Evolutionary conservation across 1,140 invertebrate species (phyloP).

Genomic region (Adoxophyes honmai): DNA sequence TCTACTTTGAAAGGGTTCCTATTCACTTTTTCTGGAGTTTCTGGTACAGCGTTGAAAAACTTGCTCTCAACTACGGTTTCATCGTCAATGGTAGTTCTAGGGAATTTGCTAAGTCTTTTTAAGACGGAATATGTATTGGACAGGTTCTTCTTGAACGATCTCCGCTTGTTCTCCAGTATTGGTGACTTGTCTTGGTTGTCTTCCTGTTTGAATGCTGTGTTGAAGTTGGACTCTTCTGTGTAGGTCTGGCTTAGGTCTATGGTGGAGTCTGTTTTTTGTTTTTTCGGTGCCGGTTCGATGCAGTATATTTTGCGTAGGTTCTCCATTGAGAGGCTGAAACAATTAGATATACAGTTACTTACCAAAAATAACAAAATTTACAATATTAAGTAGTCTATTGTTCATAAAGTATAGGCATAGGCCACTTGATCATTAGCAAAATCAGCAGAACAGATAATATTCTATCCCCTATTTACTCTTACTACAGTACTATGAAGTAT

Average conservation of each 20-base stretch:
- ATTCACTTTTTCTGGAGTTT: constrained; percentile 38
- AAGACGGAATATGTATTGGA: constrained; percentile 43
- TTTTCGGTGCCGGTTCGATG: constrained; percentile 51
- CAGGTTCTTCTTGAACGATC: constrained; percentile 54
- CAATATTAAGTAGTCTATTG: too few species aligned
- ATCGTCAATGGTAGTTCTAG: constrained; percentile 58
- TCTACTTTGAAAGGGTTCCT: constrained; percentile 24
- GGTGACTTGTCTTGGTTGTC: constrained; percentile 53
- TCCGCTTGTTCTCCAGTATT: constrained; percentile 62
- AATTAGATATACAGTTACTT: too few species aligned
- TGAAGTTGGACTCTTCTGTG: constrained; percentile 30
- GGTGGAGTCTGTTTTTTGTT: constrained; percentile 39
- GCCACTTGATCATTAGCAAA: too few species aligned
- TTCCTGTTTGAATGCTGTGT: constrained; percentile 31
- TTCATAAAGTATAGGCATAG: too few species aligned
- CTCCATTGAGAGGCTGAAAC: constrained; percentile 67
- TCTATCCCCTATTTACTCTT: too few species aligned
- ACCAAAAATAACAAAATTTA: too few species aligned
- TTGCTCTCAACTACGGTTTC: constrained; percentile 65
- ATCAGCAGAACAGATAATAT: too few species aligned
- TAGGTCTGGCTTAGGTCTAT: constrained; percentile 25
- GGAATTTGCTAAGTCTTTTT: constrained; percentile 63
- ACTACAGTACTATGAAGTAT: too few species aligned
- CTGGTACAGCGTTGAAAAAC: constrained; percentile 56
- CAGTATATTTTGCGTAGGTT: constrained; percentile 68